These are phyloP conservation scores for Illadopsis cleaveri DNA, from an alignment of 2,113 vertebrate species.

Conservation along the genomic window DNA sequence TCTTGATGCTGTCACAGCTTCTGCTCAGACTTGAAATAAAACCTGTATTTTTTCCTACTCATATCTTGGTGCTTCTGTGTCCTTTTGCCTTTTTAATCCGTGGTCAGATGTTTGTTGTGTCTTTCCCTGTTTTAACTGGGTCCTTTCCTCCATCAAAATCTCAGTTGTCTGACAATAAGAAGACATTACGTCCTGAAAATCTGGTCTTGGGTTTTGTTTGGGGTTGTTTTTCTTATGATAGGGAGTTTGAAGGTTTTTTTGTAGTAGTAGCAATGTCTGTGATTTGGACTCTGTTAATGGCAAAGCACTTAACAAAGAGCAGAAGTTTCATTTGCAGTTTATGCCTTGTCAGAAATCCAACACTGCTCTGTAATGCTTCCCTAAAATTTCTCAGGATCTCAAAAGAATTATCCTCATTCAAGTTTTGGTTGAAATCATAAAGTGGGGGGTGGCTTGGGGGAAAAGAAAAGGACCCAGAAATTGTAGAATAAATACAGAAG, in stretches of 20 bases:
- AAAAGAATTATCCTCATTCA: not conserved
- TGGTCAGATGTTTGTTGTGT: accelerated
- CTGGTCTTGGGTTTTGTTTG: not conserved
- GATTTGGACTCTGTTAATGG: not conserved
- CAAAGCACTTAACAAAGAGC: not conserved
- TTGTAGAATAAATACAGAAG: not conserved
- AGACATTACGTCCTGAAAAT: not conserved
- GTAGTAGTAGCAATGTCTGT: not conserved
- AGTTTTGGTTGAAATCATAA: not conserved
- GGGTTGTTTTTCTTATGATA: not conserved
- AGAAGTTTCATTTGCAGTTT: not conserved
- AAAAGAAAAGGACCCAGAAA: not conserved
- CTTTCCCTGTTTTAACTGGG: not conserved
- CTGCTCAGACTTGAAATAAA: not conserved
- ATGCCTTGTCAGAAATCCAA: not conserved
- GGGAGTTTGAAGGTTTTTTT: not conserved
- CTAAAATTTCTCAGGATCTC: not conserved
- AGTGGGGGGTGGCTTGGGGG: not conserved
- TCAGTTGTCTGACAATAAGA: not conserved
- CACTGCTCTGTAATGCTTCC: not conserved
- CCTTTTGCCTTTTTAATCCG: not conserved
- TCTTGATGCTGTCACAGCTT: not conserved
- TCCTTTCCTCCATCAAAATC: not conserved
- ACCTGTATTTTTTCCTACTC: not conserved
- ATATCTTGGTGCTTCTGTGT: not conserved